These are phyloP conservation scores for Scaptomyza reducta DNA, from an alignment of 2,888 invertebrate genomes.

Conservation along the genomic window DNA sequence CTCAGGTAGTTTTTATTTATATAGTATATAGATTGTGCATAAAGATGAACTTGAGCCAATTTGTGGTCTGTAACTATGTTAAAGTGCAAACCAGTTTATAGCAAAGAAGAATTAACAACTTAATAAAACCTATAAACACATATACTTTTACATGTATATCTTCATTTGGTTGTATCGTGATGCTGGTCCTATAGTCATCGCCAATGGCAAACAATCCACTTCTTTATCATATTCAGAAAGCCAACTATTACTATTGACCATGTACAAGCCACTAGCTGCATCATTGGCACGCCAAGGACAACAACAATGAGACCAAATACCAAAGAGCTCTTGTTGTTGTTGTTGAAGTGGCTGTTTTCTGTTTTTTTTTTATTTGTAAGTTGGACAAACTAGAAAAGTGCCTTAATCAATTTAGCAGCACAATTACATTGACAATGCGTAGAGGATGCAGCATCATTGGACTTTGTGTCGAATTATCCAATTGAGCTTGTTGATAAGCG, in stretches of 20 bases:
- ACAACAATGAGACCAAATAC: conserved; percentile 26
- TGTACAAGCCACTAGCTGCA: conserved; percentile 26
- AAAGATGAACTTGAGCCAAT: conserved; percentile 76
- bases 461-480: conserved; percentile 28
- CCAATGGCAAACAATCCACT: conserved; percentile 67
- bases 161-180: neutral
- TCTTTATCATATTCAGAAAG: conserved; percentile 55
- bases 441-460: conserved; percentile 13
- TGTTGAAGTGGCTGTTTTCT: neutral
- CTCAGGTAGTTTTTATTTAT: conserved; percentile 13
- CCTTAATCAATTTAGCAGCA: conserved; percentile 49
- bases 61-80: conserved; percentile 62
- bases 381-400: conserved; percentile 57
- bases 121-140: conserved; percentile 19
- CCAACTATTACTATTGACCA: conserved; percentile 18
- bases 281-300: conserved; percentile 66
- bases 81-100: conserved; percentile 73
- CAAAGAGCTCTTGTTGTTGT: conserved; percentile 18
- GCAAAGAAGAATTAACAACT: conserved; percentile 48
- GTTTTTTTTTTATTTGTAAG: conserved; percentile 1
- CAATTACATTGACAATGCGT: conserved; percentile 30
- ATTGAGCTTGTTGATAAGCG: conserved; percentile 65
- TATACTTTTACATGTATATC: conserved; percentile 7
- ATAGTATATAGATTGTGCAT: conserved; percentile 62
- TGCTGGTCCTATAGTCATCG: conserved; percentile 7